Evolutionary conservation across 2,888 invertebrate species (phyloP).

Genomic region (Choreutis nemorana): DNA sequence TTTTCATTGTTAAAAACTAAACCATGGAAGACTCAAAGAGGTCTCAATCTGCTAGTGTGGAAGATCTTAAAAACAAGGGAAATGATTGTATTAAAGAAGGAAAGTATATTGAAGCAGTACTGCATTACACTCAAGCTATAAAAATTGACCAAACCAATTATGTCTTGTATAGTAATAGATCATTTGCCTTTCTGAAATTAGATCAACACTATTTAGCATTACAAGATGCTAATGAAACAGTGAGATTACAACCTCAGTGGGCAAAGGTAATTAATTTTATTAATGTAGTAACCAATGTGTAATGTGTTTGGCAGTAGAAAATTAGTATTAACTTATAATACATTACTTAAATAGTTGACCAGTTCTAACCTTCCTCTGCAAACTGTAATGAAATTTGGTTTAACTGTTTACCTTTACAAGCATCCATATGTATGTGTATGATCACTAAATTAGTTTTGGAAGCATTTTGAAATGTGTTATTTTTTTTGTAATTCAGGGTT

Average conservation of each 20-base stretch:
- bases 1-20: too few relatives aligned
- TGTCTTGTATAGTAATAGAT: constrained; percentile 80
- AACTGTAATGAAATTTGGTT: too few relatives aligned
- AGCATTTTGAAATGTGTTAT: too few relatives aligned
- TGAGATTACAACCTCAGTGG: constrained; percentile 78
- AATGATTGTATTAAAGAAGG: constrained; percentile 78
- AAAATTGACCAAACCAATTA: constrained; percentile 76
- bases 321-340: constrained; percentile 3
- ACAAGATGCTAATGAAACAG: constrained; percentile 80
- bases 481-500: too few relatives aligned
- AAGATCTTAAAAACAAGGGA: constrained; percentile 74
- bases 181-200: constrained; percentile 79
- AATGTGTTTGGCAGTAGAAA: not conserved
- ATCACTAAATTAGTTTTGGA: too few relatives aligned
- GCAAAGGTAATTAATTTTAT: constrained; percentile 67
- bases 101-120: constrained; percentile 77
- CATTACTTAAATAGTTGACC: constrained; percentile 3
- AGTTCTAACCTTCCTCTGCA: too few relatives aligned
- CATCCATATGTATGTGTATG: too few relatives aligned
- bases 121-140: constrained; percentile 82
- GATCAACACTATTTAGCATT: constrained; percentile 79
- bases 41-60: constrained; percentile 35
- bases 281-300: constrained; percentile 1
- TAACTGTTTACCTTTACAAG: too few relatives aligned
- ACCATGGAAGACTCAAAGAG: constrained; percentile 49